Base-by-base conservation (phyloP, 2,888 invertebrate species). In the Tetramorium bicarinatum region DNA sequence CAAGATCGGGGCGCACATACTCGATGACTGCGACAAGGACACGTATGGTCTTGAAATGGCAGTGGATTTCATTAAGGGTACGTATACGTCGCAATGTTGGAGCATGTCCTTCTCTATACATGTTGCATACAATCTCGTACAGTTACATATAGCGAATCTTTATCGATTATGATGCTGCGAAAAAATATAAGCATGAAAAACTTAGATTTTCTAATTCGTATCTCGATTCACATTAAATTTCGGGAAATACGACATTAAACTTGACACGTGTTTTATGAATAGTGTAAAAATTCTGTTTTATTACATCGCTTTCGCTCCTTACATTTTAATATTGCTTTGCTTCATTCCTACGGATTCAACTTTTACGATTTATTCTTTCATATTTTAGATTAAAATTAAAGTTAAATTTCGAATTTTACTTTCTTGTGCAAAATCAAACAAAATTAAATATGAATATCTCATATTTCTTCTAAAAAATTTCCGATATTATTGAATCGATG, bases 21-120 rank as follows among this genome's bases (percentile, higher is more conserved):
- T 98, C 67, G 98, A 98, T 94, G 98, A 98, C 95, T 98, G 98
- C 94, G 98, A 98, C 95, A 97, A 97, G 95, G 98, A 98, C 94
- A 98, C 98, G 8, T 98, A 98, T 93, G 98, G 98, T 0, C 96
- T 98, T 75, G 98, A 98, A 95, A 98, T 98, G 97, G 98, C 98
- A 1, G 97, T 98, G 64, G 98, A 98, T 95, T 98, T 98, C 94
- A 98, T 98, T 89, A 98, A 98, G 96, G 98, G 98, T 98, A 95
- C 95, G 96, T 88, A 52, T 8, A 11, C 15, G 13, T 11, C 41
- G 1, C 4, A 7, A n/a, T 1, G 3, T n/a, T 3, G 18, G 3
- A 15, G 1, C n/a, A 47, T 18, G 13, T 13, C 7, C 6, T 56
- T 47, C 41, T 38, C n/a, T 21, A 41, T 11, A 25, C 25, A 25